Base-by-base conservation (phyloP, 37 sponge, comb jelly and placozoan genomes). In the Tethya wilhelma region DNA sequence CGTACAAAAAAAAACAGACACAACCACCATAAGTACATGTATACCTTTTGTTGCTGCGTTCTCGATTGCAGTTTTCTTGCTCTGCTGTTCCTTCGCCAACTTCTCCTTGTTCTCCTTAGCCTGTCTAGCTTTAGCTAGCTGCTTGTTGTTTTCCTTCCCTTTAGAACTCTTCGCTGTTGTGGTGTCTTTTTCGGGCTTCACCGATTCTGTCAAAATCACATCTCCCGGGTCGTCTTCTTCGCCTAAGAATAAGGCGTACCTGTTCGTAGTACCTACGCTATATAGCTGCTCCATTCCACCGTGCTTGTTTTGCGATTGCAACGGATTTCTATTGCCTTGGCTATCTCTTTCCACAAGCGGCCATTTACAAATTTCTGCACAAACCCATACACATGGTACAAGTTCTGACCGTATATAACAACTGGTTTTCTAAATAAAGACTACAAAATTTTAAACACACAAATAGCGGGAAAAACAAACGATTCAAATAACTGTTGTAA, bases 201-300 rank as follows among this genome's bases (percentile, higher is more conserved):
- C 41, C 43, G 79, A 32, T 12, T 26, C 44, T 0, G 86, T 60
- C 14, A 63, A 37, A 1, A 77, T 70, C 1, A 81, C 55, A 68
- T 94, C 94, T 17, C 90, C 90, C 0, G 94, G 94, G 56, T 94
- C 92, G 53, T 94, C 91, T 63, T 94, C 94, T 0, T 86, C 91
- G 60, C 67, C 90, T 37, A 84, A 56, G 36, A 90, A 86, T 43
- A 90, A 38, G 69, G 86, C 87, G 46, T 79, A 94, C 80, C 94
- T 89, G 70, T 94, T 94, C 49, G 49, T 79, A 0, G 74, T 74
- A 25, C 83, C 77, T 38, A 94, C 81, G 40, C 91, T 89, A 74
- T 87, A 94, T 29, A 38, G 32, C 31, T 63, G 53, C 49, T 87
- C 91, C 92, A 94, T 94, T 17, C 22, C 29, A 38, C 76, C 71